Base-by-base conservation (phyloP, 1,140 invertebrate genomes). In the Drosophila bifasciata region DNA sequence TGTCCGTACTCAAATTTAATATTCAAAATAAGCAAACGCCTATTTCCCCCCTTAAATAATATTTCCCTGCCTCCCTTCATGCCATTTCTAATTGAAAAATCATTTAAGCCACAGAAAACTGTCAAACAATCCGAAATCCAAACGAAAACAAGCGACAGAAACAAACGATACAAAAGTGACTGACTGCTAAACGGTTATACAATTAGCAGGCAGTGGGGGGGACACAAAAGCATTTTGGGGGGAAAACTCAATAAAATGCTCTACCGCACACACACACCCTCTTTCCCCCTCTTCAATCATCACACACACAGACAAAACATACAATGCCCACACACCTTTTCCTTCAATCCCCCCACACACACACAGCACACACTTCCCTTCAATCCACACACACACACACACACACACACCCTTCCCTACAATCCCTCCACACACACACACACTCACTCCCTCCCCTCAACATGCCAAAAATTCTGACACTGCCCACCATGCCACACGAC, bases 171-270 rank as follows among this genome's bases (percentile, higher is more conserved):
- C 52, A 44, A 40, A 46, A 84, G 48, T 84, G 4, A 21, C 19
- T n/a, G 56, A 48, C 79, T 76, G 81, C 69, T 86, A 86, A 85
- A 56, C 69, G 67, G 79, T 76, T 64, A 2, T 36, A 56, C 69
- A 80, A 85, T 77, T 85, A 73, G 71, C 75, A 52, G 44, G 32
- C 23, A 21, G 19, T 3, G 4, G 19, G 3, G 28, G 32, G 32
- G 4, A 36, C n/a, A n/a, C n/a, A 36, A 11, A 13, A 1, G 32
- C 32, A 32, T 8, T 5, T 3, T 53, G 40, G 43, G 50, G 46
- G 50, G 46, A 46, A 85, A 85, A 79, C 58, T 79, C 71, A 85
- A 72, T 72, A 76, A 73, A 73, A 79, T 51, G 17, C 32, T 4
- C 9, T 59, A 28, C 43, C 36, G 7, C 17, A 28, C 23, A 6